Evolutionary conservation across 2,797 vertebrate species (phyloP), one percentile per base, ranked within the genome.

Genomic region (Bucorvus abyssinicus): DNA sequence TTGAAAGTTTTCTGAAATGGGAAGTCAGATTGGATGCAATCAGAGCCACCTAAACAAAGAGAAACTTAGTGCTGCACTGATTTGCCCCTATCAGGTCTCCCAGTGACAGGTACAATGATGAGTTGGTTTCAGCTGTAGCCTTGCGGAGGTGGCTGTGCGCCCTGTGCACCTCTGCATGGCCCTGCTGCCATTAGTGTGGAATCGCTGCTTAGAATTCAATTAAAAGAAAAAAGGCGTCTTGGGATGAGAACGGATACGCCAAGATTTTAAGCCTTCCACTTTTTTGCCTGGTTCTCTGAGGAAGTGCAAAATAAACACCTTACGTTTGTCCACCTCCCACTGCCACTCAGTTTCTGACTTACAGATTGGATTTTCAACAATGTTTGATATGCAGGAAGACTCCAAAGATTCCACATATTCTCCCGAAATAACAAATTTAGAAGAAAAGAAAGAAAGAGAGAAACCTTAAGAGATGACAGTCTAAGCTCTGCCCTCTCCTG

Each of bases 121-220:
- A 49, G 14, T 11, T 76, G n/a, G 24, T 19, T 32, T 52, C 30
- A 29, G 5, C 29, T 45, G 24, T 27, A 50, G 20, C 23, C 44
- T 68, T 55, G 18, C 11, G 15, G 40, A 79, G 38, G 14, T 29
- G 47, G 11, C 30, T 69, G n/a, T 26, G 44, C 3, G 8, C 21
- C 5, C n/a, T 23, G n/a, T n/a, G n/a, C n/a, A n/a, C n/a, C n/a
- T n/a, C n/a, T 70, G 36, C 24, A 18, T 0, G 2, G 36, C 9
- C n/a, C 24, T 75, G 20, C 7, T 44, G 30, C 5, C 5, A 5
- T 57, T 69, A 8, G 5, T 50, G 73, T 65, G 29, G 20, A 60
- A 64, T 29, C 4, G 0, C 18, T 52, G 23, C 6, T 7, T 56
- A 32, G 56, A 59, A 56, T 24, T 74, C 22, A 44, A 8, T 34